Base-by-base conservation (phyloP, 1,140 invertebrate species). In the Drosophila pallidifrons region DNA sequence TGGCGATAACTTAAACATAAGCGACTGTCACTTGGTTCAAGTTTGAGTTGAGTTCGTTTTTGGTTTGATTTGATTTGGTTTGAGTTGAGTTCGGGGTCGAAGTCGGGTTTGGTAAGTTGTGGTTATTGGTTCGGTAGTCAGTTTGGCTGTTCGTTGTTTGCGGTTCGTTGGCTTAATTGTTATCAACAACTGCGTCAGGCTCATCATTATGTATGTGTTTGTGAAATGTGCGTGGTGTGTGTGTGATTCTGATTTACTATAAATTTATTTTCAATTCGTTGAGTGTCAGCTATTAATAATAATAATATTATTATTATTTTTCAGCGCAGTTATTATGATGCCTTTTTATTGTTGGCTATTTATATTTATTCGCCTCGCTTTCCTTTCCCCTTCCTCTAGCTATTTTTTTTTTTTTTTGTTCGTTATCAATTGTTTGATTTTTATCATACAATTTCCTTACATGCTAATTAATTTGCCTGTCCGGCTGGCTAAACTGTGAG, bases 231-330 rank as follows among this genome's bases (percentile, higher is more conserved):
- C 20, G 55, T 59, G 63, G 63, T 64, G 73, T 55, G 67, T 51
- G 64, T 46, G 69, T 52, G 66, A 35, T 43, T 25, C 13, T 88
- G 83, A 88, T 88, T 88, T 77, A 89, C 85, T 87, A 72, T 89
- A 64, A 88, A 89, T 83, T 79, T 82, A 83, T 86, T 76, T 86
- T 82, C 64, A 75, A 81, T 86, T 87, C 81, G 82, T 87, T 86
- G 82, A 86, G 82, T 87, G 82, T 87, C 82, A 81, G 75, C 82
- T 81, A 86, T 86, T 85, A 85, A 81, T 85, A 86, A 81, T 86
- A 86, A 70, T 80, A 63, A 65, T 72, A 79, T 86, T 68, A 68
- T 65, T 85, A 73, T 83, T 71, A 65, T 69, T 75, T 85, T 81
- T 81, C 82, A 75, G 72, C 79, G 79, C 82, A 71, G 61, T 70